Percentiles rank a stretch among this genome's conserved stretches.
Conservation (phyloP, 2,113 vertebrate genomes). For the Raja brachyura region DNA sequence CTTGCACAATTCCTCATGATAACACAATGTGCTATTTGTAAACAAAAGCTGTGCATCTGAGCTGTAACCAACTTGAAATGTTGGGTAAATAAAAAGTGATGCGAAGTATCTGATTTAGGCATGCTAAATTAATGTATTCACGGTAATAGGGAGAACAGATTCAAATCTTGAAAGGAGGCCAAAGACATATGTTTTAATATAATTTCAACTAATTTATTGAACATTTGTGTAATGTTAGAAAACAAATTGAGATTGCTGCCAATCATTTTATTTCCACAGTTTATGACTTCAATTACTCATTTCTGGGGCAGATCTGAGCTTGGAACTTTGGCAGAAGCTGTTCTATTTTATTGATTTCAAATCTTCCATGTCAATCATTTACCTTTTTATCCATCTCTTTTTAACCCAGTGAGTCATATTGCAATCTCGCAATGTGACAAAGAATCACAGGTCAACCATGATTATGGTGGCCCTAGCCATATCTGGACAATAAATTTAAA, state of each 20-base stretch:
- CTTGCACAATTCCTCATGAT: not conserved
- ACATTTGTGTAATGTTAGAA: not conserved
- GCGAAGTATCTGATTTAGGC: not conserved
- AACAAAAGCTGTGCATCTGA: conserved; percentile 19
- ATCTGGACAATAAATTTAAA: not conserved
- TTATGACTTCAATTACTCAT: not conserved
- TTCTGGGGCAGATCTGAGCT: not conserved
- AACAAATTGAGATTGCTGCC: not conserved
- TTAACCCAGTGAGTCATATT: not conserved
- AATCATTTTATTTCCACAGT: not conserved
- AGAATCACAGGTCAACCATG: not conserved
- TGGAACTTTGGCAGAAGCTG: not conserved
- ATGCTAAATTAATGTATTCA: not conserved
- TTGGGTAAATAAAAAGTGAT: not conserved
- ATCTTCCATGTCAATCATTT: not conserved
- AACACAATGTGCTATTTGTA: not conserved
- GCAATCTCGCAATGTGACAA: not conserved
- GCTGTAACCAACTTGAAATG: not conserved
- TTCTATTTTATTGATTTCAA: not conserved
- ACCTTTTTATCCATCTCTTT: not conserved
- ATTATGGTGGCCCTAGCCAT: not conserved
- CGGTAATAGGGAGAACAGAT: not conserved
- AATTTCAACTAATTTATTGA: not conserved
- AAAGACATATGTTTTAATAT: not conserved
- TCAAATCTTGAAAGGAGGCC: not conserved